Percentiles rank a stretch among this genome's conserved stretches.
Conservation (phyloP, 2,113 vertebrate species). For the Ramphastos sulfuratus region DNA sequence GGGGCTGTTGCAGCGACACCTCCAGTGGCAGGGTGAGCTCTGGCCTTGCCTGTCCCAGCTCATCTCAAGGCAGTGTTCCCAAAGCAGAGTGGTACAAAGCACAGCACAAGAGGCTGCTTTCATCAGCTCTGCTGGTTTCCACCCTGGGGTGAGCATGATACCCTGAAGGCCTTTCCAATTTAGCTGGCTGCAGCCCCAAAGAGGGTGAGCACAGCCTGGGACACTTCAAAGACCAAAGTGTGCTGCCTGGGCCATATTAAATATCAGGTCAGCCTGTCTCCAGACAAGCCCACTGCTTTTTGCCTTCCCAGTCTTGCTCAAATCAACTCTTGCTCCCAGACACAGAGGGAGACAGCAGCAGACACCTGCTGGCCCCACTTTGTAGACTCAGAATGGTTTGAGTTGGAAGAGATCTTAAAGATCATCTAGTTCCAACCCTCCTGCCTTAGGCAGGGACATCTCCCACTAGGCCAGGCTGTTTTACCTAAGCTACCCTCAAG, state of each 20-base stretch:
- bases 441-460: too few species aligned
- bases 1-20: background rate
- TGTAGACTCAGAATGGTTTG: too few species aligned
- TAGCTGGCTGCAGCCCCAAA: background rate
- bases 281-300: background rate
- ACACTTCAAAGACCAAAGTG: background rate
- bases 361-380: background rate
- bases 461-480: too few species aligned
- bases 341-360: background rate
- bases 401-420: too few species aligned
- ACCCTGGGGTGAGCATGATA: fast-evolving
- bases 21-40: fast-evolving
- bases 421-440: too few species aligned
- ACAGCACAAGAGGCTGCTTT: background rate
- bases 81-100: background rate
- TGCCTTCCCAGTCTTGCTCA: background rate
- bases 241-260: background rate
- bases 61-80: background rate
- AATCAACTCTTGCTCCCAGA: background rate
- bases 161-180: fast-evolving
- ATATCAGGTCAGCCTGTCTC: background rate
- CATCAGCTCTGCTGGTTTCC: background rate
- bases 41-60: background rate
- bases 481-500: background rate
- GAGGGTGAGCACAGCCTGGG: background rate